These are phyloP conservation scores for Mythimna impura DNA, from an alignment of 2,888 invertebrate genomes.

Conservation along the genomic window DNA sequence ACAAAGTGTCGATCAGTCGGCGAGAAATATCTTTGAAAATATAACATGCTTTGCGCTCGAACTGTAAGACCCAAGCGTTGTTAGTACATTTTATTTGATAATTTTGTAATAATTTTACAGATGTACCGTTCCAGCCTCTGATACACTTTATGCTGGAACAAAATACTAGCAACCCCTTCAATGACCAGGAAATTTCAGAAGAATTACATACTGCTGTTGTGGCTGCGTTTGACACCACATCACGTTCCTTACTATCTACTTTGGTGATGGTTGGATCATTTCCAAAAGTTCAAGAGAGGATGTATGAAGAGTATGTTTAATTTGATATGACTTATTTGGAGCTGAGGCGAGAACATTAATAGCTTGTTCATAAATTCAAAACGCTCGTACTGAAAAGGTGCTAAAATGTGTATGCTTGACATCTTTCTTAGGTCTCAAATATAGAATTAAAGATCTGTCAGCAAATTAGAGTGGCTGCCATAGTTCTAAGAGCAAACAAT, in stretches of 20 bases:
- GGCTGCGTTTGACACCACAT: conserved; percentile 10
- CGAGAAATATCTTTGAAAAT: no score
- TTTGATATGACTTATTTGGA: not conserved
- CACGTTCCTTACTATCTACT: not conserved
- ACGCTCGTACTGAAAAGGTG: not conserved
- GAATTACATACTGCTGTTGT: conserved; percentile 6
- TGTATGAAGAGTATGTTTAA: not conserved
- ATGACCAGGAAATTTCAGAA: conserved; percentile 18
- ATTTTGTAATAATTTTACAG: not conserved
- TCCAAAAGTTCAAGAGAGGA: conserved; percentile 18
- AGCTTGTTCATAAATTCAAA: not conserved
- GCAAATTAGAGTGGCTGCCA: not conserved
- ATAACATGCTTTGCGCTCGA: not conserved
- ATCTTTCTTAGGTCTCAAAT: not conserved
- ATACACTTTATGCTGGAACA: conserved; percentile 14
- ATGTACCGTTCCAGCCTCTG: conserved; percentile 10
- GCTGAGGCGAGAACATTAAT: fast-evolving
- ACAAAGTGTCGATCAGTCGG: no score
- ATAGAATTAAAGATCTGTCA: not conserved
- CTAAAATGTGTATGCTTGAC: not conserved
- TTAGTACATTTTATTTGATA: not conserved
- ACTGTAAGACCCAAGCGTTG: no score
- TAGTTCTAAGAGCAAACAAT: not conserved
- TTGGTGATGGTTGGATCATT: conserved; percentile 18
- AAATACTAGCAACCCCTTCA: not conserved